phyloP scores from a whole-genome alignment of 2,113 vertebrate species.

The Microtus ochrogaster region DNA sequence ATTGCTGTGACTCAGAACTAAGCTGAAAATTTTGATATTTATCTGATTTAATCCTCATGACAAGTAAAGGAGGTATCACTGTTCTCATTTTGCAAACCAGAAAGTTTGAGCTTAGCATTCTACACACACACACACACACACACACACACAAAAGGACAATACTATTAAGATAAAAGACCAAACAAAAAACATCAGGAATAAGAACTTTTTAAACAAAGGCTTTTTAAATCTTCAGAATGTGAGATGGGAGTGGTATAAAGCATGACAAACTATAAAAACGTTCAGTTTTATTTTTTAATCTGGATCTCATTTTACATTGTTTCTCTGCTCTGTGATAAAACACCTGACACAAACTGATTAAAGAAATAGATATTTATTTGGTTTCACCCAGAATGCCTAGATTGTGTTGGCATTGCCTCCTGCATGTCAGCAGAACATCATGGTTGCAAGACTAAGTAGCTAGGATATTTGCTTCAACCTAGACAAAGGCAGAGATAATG shows the following conservation, averaged over 20 bases:
- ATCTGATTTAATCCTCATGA: background rate
- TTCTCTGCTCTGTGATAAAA: background rate
- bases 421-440: background rate
- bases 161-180: conserved; percentile 16
- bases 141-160: background rate
- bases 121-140: background rate
- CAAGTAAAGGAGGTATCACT: background rate
- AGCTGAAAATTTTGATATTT: conserved; percentile 31
- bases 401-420: background rate
- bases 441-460: background rate
- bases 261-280: background rate
- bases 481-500: background rate
- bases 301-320: background rate
- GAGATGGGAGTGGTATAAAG: background rate
- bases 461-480: background rate
- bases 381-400: background rate
- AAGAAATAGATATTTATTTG: background rate
- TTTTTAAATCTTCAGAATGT: background rate
- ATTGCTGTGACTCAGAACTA: background rate
- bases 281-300: background rate
- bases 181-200: background rate
- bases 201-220: background rate
- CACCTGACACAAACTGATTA: background rate
- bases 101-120: background rate
- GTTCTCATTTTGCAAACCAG: conserved; percentile 20